Conservation (phyloP, 37 sponge, comb jelly and placozoan species). For the Aphrocallistes beatrix region DNA sequence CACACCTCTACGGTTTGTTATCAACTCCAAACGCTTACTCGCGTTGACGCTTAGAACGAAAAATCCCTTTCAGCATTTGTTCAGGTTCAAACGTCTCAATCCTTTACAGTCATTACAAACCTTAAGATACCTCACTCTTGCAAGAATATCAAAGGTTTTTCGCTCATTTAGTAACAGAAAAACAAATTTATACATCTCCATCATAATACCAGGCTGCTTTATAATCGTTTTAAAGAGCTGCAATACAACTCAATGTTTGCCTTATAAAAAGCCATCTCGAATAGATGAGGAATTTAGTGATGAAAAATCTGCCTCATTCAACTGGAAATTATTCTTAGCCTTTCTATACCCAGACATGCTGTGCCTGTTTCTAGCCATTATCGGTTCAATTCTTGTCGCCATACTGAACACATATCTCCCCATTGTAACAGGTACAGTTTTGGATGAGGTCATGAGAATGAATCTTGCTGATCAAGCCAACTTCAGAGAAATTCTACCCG, state of each 20-base stretch:
- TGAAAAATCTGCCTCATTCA: background rate
- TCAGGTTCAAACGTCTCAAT: no score
- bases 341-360: conserved; percentile 11
- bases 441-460: background rate
- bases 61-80: no score
- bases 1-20: no score
- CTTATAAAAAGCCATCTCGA: background rate
- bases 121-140: no score
- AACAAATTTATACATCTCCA: background rate
- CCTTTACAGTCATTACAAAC: no score
- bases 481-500: background rate
- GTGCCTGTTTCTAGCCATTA: background rate
- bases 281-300: background rate
- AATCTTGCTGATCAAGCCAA: background rate
- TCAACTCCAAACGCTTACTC: no score
- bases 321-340: background rate
- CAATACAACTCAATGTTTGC: background rate
- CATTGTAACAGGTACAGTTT: background rate
- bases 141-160: background rate
- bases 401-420: background rate
- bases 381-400: background rate
- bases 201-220: background rate
- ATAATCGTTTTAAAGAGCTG: background rate
- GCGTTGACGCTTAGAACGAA: no score
- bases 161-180: background rate